Conservation (phyloP, 2,113 vertebrate species). For the Myodes glareolus region DNA sequence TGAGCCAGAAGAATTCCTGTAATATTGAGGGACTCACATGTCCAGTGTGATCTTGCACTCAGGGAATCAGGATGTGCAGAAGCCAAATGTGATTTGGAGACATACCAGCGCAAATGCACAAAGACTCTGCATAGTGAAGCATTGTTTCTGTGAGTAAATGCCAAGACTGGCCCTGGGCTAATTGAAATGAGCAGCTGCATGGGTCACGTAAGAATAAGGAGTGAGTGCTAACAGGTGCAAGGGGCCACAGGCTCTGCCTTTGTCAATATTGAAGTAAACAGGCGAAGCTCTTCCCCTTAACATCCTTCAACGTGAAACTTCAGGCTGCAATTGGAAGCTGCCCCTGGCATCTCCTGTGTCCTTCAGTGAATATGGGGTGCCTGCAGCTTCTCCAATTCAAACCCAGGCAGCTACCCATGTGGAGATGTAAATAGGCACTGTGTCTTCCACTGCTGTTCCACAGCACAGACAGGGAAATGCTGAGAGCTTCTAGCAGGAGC, state of each 20-base stretch:
- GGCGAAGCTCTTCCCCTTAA: constrained; percentile 73
- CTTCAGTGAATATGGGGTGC: constrained; percentile 54
- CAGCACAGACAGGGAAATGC: constrained; percentile 52
- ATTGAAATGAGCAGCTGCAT: constrained; percentile 80
- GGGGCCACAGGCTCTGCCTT: constrained; percentile 74
- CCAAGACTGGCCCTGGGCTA: constrained; percentile 80
- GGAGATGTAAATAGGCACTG: constrained; percentile 6
- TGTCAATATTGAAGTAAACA: constrained; percentile 76
- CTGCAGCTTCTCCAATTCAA: constrained; percentile 68
- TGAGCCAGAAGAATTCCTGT: background rate
- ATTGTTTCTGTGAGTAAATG: constrained; percentile 68
- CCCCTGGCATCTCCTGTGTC: constrained; percentile 61
- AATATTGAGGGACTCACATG: background rate
- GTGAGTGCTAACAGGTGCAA: constrained; percentile 75
- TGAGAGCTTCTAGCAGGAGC: background rate
- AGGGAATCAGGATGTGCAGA: constrained; percentile 58
- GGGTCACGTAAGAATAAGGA: constrained; percentile 73
- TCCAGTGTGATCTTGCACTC: constrained; percentile 10
- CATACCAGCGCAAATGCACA: constrained; percentile 65
- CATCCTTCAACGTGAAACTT: constrained; percentile 67
- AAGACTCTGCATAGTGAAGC: background rate
- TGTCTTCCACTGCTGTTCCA: background rate
- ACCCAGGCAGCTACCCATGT: constrained; percentile 16
- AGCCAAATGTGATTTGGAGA: constrained; percentile 71
- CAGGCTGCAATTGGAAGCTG: constrained; percentile 70